Evolutionary conservation across 2,888 invertebrate species (phyloP), one percentile per base, ranked within the genome.

Genomic region (Spisula solida): DNA sequence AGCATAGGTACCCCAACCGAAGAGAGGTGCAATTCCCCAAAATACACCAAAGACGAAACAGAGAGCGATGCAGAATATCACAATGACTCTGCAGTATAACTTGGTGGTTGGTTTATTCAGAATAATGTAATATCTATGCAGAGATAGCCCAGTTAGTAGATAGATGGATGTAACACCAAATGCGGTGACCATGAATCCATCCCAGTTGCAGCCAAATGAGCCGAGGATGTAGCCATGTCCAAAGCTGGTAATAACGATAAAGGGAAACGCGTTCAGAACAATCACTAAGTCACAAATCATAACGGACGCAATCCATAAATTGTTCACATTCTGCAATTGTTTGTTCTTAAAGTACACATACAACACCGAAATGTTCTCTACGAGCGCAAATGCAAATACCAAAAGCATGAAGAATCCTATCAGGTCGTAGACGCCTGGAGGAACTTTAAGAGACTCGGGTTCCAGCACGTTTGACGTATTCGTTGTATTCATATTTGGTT

Each of bases 261-360:
- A 85, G 1, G 91, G 91, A 82, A 91, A 91, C 0, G 91, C 88
- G 47, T 88, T 91, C 18, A 91, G 14, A 8, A 88, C 88, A 47
- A 91, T 91, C 25, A 91, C 60, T 48, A 89, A 78, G 85, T 91
- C 91, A 81, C 88, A 91, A 0, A 82, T 55, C 20, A 91, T 85
- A 0, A 91, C 80, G 10, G 91, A 56, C 16, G 88, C 66, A 8
- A 91, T 85, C 91, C 91, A 91, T 20, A 75, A 51, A 29, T 91
- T 91, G 4, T 88, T 87, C 29, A 80, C 81, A 5, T 75, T 88
- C 20, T 88, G 91, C 31, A 91, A 78, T 29, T 85, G 80, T 29
- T 70, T 70, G 25, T 79, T 80, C 29, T 29, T 51, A 4, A 34
- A 47, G 51, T 87, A 91, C 10, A 88, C 87, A 29, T 25, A n/a